Base-by-base conservation (phyloP, 2,888 invertebrate species). In the Cephus rjabovi region DNA sequence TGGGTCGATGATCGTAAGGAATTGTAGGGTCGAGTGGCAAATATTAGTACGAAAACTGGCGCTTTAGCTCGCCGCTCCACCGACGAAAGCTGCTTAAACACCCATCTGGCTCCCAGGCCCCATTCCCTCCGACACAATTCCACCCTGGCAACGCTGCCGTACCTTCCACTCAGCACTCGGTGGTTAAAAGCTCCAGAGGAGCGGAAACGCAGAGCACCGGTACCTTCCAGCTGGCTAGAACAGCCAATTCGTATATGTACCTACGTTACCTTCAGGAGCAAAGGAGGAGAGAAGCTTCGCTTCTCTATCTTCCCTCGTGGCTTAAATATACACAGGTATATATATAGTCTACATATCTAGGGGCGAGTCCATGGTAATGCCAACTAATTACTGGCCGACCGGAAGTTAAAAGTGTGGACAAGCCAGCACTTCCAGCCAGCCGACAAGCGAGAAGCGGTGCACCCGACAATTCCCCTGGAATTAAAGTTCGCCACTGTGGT, bases 31-130 rank as follows among this genome's bases (percentile, higher is more conserved):
- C 90, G 89, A 90, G 89, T 90, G 88, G 90, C 90, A 91, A 91
- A 91, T 90, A 91, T 91, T 91, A 91, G 90, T 90, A 90, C 84
- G 89, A 90, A 89, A 90, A 90, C 89, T 87, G 87, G 86, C 84
- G 87, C 83, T 85, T 84, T 86, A 86, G 87, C 86, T 87, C 86
- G 83, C 75, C 84, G 86, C 85, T 86, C 84, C 86, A 87, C 88
- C 33, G 87, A 89, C 87, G 88, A 91, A 91, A 91, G 91, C 91
- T 88, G 90, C 91, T 91, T 91, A 91, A 90, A 86, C 85, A 83
- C 84, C 85, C 87, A 79, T 37, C 75, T 33, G 80, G 79, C 81
- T 84, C 80, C 76, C 80, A 75, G 80, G 80, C 81, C 82, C 81
- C 76, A 83, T 81, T 80, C 83, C 83, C 84, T 83, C 83, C 81